Evolutionary conservation across 2,888 invertebrate species (phyloP), one percentile per base, ranked within the genome.

Genomic region (Mechanitis mazaeus): DNA sequence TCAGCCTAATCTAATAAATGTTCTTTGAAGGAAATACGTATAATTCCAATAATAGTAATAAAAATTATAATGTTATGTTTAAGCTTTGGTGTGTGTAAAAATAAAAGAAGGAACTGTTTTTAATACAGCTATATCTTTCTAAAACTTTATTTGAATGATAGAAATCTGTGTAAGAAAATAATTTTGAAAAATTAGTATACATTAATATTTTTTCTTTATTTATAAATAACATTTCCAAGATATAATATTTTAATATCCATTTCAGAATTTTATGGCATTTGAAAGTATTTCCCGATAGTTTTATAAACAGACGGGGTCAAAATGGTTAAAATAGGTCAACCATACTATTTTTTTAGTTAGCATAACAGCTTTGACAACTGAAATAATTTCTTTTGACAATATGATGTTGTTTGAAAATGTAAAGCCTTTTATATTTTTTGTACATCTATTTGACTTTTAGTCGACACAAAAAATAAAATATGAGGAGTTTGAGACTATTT

Each of bases 1-100:
- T 70, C 69, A 71, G 69, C 70, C 69, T 85, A 84, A 85, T 84
- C 82, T 79, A 81, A 84, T 84, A 68, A 79, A 77, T 66, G 68
- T 71, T 63, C 33, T 53, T 59, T 55, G 63, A 65, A 61, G 46
- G 63, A 55, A 59, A 56, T 63, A 54, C 55, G 50, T 56, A 59
- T 63, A 55, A 54, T 55, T 59, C 53, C 35, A 54, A 45, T 31
- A 33, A 9, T 28, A 54, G 28, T 54, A 35, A 54, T 35, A 54
- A 42, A 42, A 9, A 42, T 42, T 9, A 35, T 35, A 35, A 35
- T 35, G 2, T 35, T 35, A 35, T 35, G 6, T 35, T 35, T 20
- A 20, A 20, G 20, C 20, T 20, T 20, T 20, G 20, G 20, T 20
- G 20, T 20, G 20, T 20, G 20, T 20, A 20, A 20, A 20, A 20